Evolutionary conservation across 2,797 vertebrate species (phyloP).

Genomic region (Pogoniulus pusillus): DNA sequence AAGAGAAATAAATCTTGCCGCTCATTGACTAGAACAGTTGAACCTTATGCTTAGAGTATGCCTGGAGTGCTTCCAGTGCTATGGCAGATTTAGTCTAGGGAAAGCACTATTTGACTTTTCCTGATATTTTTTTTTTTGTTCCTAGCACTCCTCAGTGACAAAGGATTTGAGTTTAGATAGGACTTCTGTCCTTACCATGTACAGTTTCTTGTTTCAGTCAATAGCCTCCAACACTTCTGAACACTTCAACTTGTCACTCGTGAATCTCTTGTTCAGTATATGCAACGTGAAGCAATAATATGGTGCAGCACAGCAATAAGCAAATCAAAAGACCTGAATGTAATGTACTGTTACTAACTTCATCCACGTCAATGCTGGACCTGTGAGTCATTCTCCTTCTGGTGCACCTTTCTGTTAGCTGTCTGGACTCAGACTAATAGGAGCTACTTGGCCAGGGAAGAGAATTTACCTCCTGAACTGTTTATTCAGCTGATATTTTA

Average conservation of each 20-base stretch:
- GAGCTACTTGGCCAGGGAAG: slow-evolving; percentile 8
- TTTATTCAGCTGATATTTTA: not conserved
- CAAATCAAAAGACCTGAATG: slow-evolving; percentile 52
- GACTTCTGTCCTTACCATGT: slow-evolving; percentile 11
- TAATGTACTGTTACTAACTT: not conserved
- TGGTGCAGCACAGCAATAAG: slow-evolving; percentile 29
- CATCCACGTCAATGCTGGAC: slow-evolving; percentile 34
- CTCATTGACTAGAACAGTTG: not conserved
- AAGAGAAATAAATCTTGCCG: not conserved
- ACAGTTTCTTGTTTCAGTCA: not conserved
- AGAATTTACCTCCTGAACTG: slow-evolving; percentile 38
- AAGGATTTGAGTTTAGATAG: slow-evolving; percentile 16
- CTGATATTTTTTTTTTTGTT: not conserved
- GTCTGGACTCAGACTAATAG: not conserved
- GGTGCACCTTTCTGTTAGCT: slow-evolving; percentile 10
- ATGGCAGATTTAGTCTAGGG: not conserved
- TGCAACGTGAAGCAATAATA: slow-evolving; percentile 33
- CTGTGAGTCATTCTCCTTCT: not conserved
- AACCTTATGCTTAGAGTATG: not conserved
- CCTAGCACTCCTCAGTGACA: not conserved
- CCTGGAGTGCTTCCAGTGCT: slow-evolving; percentile 1
- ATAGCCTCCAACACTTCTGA: not conserved
- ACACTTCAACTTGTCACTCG: not conserved
- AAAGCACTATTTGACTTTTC: not conserved
- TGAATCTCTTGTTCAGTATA: not conserved